Conservation (phyloP, 2,888 invertebrate species). For the Asteroscopus sphinx region DNA sequence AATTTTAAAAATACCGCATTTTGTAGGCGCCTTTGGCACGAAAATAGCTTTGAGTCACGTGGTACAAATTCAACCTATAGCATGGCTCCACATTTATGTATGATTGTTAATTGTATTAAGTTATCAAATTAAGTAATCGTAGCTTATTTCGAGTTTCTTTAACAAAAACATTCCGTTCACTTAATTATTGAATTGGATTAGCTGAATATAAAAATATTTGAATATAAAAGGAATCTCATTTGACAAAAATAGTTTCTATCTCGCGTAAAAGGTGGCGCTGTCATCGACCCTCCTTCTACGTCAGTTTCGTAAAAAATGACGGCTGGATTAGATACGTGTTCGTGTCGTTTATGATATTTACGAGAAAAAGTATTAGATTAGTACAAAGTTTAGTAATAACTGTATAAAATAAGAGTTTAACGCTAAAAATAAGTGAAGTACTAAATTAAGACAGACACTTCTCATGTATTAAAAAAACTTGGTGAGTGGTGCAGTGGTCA, state of each 20-base stretch:
- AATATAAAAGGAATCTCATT: constrained; percentile 55
- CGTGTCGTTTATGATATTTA: constrained; percentile 89
- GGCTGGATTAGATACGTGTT: constrained; percentile 89
- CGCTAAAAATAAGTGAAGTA: constrained; percentile 78
- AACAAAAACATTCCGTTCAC: constrained; percentile 2
- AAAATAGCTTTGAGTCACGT: constrained; percentile 88
- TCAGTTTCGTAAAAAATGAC: constrained; percentile 89
- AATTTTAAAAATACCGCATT: constrained; percentile 90
- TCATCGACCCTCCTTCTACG: constrained; percentile 72
- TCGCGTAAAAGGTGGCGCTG: constrained; percentile 78
- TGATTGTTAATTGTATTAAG: constrained; percentile 68
- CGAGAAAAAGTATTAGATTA: constrained; percentile 86
- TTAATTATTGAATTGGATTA: constrained; percentile 19
- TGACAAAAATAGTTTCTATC: constrained; percentile 66
- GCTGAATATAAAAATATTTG: constrained; percentile 8
- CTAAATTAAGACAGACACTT: constrained; percentile 72
- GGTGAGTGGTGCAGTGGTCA: constrained; percentile 84
- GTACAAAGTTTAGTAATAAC: constrained; percentile 76
- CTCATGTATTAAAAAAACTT: constrained; percentile 84
- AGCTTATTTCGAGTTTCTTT: constrained; percentile 17
- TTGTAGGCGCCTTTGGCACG: constrained; percentile 86
- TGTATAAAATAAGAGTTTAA: constrained; percentile 68
- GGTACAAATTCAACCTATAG: constrained; percentile 86
- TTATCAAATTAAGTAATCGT: constrained; percentile 31
- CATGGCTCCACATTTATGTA: constrained; percentile 86